phyloP scores from a whole-genome alignment of 2,888 invertebrate species.

The Hirtodrosophila cameraria region DNA sequence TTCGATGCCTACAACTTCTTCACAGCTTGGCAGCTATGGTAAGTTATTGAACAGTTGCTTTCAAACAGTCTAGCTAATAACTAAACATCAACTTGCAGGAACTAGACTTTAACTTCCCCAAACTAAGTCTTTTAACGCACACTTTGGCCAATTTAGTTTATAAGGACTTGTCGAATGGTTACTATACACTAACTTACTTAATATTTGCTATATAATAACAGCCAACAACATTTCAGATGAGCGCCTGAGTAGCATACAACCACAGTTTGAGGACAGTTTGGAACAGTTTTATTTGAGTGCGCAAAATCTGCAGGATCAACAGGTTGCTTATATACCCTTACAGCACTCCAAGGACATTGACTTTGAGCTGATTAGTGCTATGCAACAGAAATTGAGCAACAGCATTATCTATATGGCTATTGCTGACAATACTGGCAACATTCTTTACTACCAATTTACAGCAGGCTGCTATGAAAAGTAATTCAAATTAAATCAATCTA shows the following conservation, averaged over 20 bases:
- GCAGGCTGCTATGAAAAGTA: slow-evolving; percentile 64
- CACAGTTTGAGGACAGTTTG: slow-evolving; percentile 50
- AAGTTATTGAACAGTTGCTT: neutral
- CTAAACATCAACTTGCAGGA: slow-evolving; percentile 47
- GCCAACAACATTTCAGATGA: slow-evolving; percentile 41
- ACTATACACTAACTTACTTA: too few species aligned
- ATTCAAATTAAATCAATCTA: neutral
- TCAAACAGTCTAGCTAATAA: neutral
- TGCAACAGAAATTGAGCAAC: slow-evolving; percentile 55
- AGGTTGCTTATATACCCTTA: slow-evolving; percentile 61
- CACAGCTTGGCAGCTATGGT: slow-evolving; percentile 26
- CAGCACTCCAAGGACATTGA: slow-evolving; percentile 60
- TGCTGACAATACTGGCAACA: slow-evolving; percentile 84
- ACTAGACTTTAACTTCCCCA: slow-evolving; percentile 84
- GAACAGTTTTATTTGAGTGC: slow-evolving; percentile 68
- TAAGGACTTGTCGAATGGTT: slow-evolving; percentile 84
- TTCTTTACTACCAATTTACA: slow-evolving; percentile 84
- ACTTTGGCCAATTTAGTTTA: slow-evolving; percentile 85
- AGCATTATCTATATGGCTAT: slow-evolving; percentile 82
- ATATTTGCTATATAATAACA: neutral
- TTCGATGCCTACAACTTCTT: neutral
- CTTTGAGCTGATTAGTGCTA: slow-evolving; percentile 46
- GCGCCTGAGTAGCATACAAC: slow-evolving; percentile 41
- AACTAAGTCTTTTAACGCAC: slow-evolving; percentile 82
- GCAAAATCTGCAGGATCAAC: slow-evolving; percentile 2